Base-by-base conservation (phyloP, 2,888 invertebrate genomes). In the Dolichopus griseipennis region DNA sequence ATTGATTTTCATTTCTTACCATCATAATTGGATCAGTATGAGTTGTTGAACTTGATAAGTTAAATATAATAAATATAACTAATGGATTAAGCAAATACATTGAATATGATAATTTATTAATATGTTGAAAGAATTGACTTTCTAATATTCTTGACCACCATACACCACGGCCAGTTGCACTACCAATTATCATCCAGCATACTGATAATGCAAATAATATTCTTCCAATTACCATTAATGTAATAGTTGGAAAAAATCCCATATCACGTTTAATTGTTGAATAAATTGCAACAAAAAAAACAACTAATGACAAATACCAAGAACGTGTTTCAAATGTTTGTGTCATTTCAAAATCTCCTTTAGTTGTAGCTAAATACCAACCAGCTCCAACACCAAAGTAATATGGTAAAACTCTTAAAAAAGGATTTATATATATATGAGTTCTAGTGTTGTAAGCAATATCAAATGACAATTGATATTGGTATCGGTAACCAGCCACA, bases 1-100 rank as follows among this genome's bases (percentile, higher is more conserved):
- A 12, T 7, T 20, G n/a, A 20, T n/a, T 61, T 61, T 20, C 1
- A 8, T 62, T 62, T 69, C 76, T 74, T 67, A 81, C 81, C 77
- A 80, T 70, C 75, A 81, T 77, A 27, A 81, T 71, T n/a, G 81
- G 81, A 76, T 82, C 80, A 27, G 78, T 78, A 68, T 79, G 77
- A 0, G 79, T 78, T 68, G 81, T 80, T 34, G 75, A 75, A 65
- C 74, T 80, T 2, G 80, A 78, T 68, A 78, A 69, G 52, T 81
- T 78, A 65, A 78, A 84, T 27, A 85, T 75, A 63, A 84, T 78
- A 67, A 79, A 80, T 69, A 86, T 84, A 15, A 86, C 73, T 61
- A 86, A 75, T 1, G 87, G 87, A 79, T 87, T 86, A 34, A 86
- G 72, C 41, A 87, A 78, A 74, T 87, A 87, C 43, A 85, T 84